phyloP scores from a whole-genome alignment of 2,113 vertebrate genomes.

The Zosterops lateralis region DNA sequence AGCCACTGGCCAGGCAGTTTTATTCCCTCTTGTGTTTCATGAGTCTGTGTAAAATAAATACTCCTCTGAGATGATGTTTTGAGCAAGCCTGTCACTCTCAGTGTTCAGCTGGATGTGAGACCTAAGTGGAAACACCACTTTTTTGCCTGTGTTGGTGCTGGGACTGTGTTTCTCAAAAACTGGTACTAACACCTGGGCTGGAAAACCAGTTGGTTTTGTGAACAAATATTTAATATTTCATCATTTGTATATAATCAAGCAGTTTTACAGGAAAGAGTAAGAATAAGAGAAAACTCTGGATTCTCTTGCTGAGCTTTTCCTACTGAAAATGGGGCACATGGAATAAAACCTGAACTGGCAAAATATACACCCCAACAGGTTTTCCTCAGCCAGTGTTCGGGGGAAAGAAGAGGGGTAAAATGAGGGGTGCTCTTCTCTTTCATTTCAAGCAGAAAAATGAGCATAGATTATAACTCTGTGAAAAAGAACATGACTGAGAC shows the following conservation, averaged over 20 bases:
- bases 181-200: neutral
- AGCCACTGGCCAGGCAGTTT: neutral
- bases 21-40: neutral
- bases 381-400: neutral
- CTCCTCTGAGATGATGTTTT: neutral
- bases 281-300: neutral
- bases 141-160: neutral
- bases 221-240: neutral
- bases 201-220: neutral
- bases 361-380: neutral
- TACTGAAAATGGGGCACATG: neutral
- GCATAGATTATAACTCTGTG: neutral
- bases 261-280: neutral
- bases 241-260: neutral
- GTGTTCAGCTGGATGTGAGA: neutral
- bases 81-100: neutral
- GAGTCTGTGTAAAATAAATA: neutral
- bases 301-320: neutral
- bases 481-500: neutral
- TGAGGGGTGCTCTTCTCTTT: neutral
- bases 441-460: neutral
- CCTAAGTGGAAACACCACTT: neutral
- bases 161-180: neutral
- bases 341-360: neutral
- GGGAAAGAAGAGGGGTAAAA: neutral